Percentiles rank a stretch among this genome's conserved stretches.
Conservation (phyloP, 2,888 invertebrate species). For the Cordilura impudica region DNA sequence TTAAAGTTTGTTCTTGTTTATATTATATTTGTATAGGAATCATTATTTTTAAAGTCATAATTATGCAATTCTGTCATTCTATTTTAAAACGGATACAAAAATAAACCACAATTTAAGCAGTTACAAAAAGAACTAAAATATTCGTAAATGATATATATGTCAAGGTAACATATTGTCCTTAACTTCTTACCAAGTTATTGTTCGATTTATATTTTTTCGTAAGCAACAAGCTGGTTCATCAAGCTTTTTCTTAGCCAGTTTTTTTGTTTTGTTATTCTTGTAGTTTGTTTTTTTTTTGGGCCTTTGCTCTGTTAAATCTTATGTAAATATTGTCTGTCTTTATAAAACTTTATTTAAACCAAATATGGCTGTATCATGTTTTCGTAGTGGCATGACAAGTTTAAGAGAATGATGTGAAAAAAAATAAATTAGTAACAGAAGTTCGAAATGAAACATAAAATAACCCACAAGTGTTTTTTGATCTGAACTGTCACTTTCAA, state of each 20-base stretch:
- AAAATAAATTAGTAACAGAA: not conserved
- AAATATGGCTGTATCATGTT: not conserved
- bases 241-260: slow-evolving; percentile 25
- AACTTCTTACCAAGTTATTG: slow-evolving; percentile 24
- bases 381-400: not conserved
- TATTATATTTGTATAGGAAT: not conserved
- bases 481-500: slow-evolving; percentile 31
- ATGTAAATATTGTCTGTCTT: not conserved
- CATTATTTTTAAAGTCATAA: not conserved
- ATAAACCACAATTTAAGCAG: not conserved
- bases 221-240: slow-evolving; percentile 28
- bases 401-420: not conserved
- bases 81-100: not conserved
- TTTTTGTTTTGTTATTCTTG: not conserved
- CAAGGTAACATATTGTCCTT: slow-evolving; percentile 54
- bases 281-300: not conserved
- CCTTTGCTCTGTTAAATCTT: not conserved
- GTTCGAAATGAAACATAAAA: not conserved
- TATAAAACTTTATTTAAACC: not conserved
- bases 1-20: not conserved
- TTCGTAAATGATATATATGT: slow-evolving; percentile 24
- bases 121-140: not conserved
- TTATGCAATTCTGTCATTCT: slow-evolving; percentile 21
- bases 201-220: not conserved
- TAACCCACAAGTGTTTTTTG: slow-evolving; percentile 33